These are phyloP conservation scores for Anneissia japonica DNA, from an alignment of 35 echinoderm and acorn worm species.

Conservation along the genomic window DNA sequence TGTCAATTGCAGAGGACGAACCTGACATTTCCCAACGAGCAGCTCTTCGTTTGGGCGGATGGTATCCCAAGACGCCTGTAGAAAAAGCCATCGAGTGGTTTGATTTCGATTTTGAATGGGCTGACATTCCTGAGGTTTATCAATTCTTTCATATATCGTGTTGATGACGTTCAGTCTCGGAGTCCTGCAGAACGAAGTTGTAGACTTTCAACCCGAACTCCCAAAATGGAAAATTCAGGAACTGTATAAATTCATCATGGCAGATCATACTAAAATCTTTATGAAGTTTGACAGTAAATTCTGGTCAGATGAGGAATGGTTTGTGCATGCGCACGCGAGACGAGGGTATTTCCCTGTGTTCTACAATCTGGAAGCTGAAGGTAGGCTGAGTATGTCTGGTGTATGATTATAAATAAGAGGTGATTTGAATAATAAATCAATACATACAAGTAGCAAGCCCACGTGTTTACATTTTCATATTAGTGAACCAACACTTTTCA, in stretches of 20 bases:
- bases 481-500: no score
- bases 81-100: constrained; percentile 41
- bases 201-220: constrained; percentile 15
- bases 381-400: no score
- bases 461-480: no score
- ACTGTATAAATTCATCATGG: constrained; percentile 31
- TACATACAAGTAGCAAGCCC: no score
- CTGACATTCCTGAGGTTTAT: constrained; percentile 15
- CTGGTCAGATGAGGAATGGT: constrained; percentile 36
- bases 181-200: constrained; percentile 24
- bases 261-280: constrained; percentile 12
- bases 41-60: constrained; percentile 26
- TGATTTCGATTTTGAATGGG: constrained; percentile 29
- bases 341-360: constrained; percentile 33
- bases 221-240: constrained; percentile 46
- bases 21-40: constrained; percentile 39
- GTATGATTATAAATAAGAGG: no score
- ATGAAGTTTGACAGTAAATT: constrained; percentile 32
- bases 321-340: constrained; percentile 26
- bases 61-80: constrained; percentile 9
- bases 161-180: constrained; percentile 41
- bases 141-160: no score
- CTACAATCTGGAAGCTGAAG: constrained; percentile 23
- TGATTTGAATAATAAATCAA: no score
- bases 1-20: background rate